Evolutionary conservation across 1,140 invertebrate genomes (phyloP).

Genomic region (Doryteuthis pealeii): DNA sequence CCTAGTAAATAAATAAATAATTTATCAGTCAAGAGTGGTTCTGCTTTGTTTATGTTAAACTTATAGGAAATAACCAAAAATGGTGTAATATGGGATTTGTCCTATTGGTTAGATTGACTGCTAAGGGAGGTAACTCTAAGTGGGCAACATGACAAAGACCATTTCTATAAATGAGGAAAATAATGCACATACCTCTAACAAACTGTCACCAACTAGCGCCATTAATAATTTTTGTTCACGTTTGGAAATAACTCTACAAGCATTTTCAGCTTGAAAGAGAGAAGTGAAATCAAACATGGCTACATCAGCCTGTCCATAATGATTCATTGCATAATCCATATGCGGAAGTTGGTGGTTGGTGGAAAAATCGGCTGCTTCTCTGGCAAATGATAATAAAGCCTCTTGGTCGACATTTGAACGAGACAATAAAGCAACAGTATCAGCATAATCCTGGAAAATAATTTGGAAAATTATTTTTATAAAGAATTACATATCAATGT

Average conservation of each 20-base stretch:
- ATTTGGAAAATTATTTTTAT: not conserved
- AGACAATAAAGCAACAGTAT: slow-evolving; percentile 83
- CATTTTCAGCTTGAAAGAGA: slow-evolving; percentile 97
- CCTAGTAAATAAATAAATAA: too few species aligned
- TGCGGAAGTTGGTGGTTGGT: slow-evolving; percentile 88
- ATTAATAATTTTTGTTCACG: slow-evolving; percentile 79
- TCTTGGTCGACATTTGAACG: slow-evolving; percentile 89
- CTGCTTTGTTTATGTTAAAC: too few species aligned
- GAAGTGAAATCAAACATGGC: slow-evolving; percentile 99
- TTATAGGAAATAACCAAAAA: too few species aligned
- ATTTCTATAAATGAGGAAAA: too few species aligned
- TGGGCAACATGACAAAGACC: too few species aligned
- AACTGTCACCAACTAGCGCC: slow-evolving; percentile 91
- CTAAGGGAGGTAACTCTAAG: too few species aligned
- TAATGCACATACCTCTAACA: slow-evolving; percentile 75
- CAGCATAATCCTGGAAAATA: slow-evolving; percentile 76
- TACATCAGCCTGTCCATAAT: slow-evolving; percentile 95
- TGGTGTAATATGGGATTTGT: too few species aligned
- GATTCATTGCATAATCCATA: slow-evolving; percentile 95
- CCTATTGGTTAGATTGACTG: too few species aligned
- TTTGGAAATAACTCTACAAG: slow-evolving; percentile 76
- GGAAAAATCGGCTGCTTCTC: slow-evolving; percentile 93
- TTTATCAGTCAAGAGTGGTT: too few species aligned
- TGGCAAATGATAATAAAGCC: slow-evolving; percentile 78
- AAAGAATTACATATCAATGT: too few species aligned